Evolutionary conservation across 2,888 invertebrate species (phyloP).

Genomic region (Germaria angustata): DNA sequence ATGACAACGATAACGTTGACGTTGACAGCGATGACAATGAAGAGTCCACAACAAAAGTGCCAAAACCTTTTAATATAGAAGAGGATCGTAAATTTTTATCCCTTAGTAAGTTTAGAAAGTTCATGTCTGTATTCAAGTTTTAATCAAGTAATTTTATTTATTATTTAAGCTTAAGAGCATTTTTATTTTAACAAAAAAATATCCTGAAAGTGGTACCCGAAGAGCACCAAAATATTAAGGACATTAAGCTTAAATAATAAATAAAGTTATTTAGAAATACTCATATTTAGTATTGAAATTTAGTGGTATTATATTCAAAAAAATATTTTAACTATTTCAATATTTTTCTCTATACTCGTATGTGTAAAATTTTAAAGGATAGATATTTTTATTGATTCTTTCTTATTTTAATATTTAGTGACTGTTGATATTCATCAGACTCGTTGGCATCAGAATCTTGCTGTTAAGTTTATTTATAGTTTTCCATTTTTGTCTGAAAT

Average conservation of each 20-base stretch:
- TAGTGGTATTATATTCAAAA: too few species aligned
- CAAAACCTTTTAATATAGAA: constrained; percentile 70
- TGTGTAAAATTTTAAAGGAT: background rate
- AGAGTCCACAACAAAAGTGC: constrained; percentile 56
- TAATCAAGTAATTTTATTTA: too few species aligned
- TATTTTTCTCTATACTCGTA: too few species aligned
- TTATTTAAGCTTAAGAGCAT: too few species aligned
- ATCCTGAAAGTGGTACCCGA: too few species aligned
- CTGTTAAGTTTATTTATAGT: constrained; percentile 74
- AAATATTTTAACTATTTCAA: too few species aligned
- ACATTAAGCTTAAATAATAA: too few species aligned
- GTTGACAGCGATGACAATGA: constrained; percentile 35
- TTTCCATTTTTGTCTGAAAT: constrained; percentile 77
- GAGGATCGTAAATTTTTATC: constrained; percentile 73
- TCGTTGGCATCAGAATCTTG: constrained; percentile 71
- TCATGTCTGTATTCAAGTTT: too few species aligned
- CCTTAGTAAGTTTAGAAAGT: constrained; percentile 69
- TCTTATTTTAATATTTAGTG: constrained; percentile 66
- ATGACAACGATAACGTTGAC: constrained; percentile 21
- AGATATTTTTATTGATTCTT: background rate
- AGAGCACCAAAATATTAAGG: too few species aligned
- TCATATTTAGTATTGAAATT: too few species aligned
- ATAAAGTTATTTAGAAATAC: too few species aligned
- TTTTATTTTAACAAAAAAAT: too few species aligned
- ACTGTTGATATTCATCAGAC: constrained; percentile 74